phyloP scores from a whole-genome alignment of 2,113 vertebrate species.

The Halcyon malimbica region DNA sequence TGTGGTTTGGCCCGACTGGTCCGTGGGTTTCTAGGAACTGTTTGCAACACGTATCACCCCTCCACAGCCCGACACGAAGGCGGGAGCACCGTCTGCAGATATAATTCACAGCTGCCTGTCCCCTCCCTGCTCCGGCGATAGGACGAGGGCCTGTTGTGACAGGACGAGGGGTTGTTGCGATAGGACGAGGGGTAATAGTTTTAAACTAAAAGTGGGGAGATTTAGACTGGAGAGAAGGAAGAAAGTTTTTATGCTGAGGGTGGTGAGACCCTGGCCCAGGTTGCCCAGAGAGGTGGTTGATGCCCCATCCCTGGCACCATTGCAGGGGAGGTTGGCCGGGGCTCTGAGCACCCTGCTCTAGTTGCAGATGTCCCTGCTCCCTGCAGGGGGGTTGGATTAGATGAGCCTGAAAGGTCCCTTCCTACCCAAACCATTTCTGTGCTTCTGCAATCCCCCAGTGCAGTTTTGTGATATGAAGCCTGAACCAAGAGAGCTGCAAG shows the following conservation, averaged over 20 bases:
- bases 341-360: background rate
- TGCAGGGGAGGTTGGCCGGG: background rate
- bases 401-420: background rate
- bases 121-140: background rate
- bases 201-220: background rate
- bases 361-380: no score
- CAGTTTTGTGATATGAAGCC: accelerated
- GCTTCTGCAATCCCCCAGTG: background rate
- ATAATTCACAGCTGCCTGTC: background rate
- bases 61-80: background rate
- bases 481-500: accelerated
- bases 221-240: background rate
- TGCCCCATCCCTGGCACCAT: background rate
- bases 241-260: background rate
- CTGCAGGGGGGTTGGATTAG: background rate
- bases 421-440: background rate
- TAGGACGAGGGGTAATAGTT: background rate
- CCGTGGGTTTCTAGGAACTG: background rate
- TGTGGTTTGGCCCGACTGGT: background rate
- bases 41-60: background rate
- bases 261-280: background rate
- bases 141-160: background rate
- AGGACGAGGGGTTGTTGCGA: background rate
- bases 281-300: background rate
- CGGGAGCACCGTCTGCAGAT: background rate